A percentile compares a stretch with the other conserved stretches of the same genome.
Conservation (phyloP, 2,888 invertebrate species). For the Anagyrus pseudococci region DNA sequence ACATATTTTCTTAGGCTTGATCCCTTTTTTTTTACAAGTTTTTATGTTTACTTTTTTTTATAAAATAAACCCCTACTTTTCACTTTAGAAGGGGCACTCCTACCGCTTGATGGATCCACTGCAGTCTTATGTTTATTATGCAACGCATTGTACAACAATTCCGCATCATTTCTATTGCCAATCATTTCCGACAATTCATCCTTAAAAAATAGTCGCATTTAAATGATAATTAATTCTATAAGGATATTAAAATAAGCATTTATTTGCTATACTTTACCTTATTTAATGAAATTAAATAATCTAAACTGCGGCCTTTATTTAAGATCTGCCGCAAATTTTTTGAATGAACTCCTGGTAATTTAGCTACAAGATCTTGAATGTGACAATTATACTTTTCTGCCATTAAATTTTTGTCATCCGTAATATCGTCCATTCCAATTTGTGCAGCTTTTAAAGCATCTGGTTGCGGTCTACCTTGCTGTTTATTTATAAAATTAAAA, state of each 20-base stretch:
- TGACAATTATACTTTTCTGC: constrained; percentile 74
- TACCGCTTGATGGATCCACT: not conserved
- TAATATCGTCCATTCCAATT: constrained; percentile 72
- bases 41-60: constrained; percentile 37
- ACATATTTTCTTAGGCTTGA: too few species aligned
- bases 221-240: constrained; percentile 23
- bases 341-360: constrained; percentile 86
- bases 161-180: constrained; percentile 75
- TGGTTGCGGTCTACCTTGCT: constrained; percentile 85
- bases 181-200: constrained; percentile 75
- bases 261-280: constrained; percentile 61
- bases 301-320: constrained; percentile 75
- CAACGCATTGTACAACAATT: constrained; percentile 73
- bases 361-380: constrained; percentile 82
- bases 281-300: constrained; percentile 68
- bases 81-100: constrained; percentile 44
- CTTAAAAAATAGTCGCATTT: constrained; percentile 59
- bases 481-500: constrained; percentile 37
- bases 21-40: too few species aligned
- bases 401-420: constrained; percentile 61
- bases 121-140: constrained; percentile 68
- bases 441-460: constrained; percentile 75
- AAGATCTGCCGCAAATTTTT: constrained; percentile 83
- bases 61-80: constrained; percentile 52
- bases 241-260: too few species aligned